A percentile compares a stretch with the other conserved stretches of the same genome.
Evolutionary conservation across 2,113 vertebrate species (phyloP).

Genomic region (Ceyx melanurus): DNA sequence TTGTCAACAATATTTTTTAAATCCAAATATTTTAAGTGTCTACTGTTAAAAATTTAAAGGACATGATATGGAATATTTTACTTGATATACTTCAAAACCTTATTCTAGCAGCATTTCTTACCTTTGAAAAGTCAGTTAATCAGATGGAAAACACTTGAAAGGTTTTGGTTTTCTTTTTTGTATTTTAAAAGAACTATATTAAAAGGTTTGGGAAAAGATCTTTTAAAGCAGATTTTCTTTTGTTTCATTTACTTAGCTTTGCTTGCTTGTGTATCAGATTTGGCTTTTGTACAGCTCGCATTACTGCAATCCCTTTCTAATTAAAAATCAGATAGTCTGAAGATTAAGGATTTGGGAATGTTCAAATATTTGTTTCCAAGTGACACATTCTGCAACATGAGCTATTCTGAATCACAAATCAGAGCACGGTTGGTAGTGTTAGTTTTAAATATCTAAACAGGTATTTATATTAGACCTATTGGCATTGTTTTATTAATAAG

Average conservation of each 20-base stretch:
- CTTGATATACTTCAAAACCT: not conserved
- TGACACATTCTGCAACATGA: constrained; percentile 33
- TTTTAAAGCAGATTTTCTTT: constrained; percentile 65
- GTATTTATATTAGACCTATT: not conserved
- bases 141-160: not conserved
- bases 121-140: not conserved
- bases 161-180: not conserved
- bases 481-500: not conserved
- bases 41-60: not conserved
- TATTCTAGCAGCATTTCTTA: not conserved
- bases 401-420: not conserved
- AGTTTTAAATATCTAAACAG: not conserved
- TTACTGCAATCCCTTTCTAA: constrained; percentile 78
- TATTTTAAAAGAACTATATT: constrained; percentile 26
- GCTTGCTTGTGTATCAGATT: constrained; percentile 62
- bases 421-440: not conserved
- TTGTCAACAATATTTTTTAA: not conserved
- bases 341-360: constrained; percentile 68
- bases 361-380: constrained; percentile 61
- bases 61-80: not conserved
- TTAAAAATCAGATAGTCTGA: constrained; percentile 78
- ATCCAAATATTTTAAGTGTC: not conserved
- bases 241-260: constrained; percentile 61
- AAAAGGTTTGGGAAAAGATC: not conserved
- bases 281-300: constrained; percentile 71